Evolutionary conservation across 2,888 invertebrate genomes (phyloP), one percentile per base, ranked within the genome.

Genomic region (Agrotis segetum): DNA sequence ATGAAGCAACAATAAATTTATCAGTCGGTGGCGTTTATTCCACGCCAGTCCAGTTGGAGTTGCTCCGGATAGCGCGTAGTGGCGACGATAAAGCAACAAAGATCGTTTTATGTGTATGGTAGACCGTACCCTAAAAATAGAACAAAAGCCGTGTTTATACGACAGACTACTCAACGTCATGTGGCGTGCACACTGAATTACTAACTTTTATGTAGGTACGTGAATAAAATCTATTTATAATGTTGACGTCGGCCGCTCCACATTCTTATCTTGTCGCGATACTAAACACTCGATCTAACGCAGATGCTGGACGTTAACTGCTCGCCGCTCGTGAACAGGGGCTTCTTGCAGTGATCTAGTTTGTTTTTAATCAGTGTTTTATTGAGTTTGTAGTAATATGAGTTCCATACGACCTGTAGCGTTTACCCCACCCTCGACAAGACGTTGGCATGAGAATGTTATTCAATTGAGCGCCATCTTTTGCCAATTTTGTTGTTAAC

Each of bases 161-260:
- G 88, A 90, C 89, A 91, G 90, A 91, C 90, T 88, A 83, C 74
- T 81, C 76, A 84, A 85, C 89, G 89, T 88, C 90, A 89, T 90
- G 87, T 89, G 91, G 88, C 88, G 85, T 88, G 88, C 91, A 89
- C 88, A 85, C 89, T 88, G 88, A 91, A 92, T 92, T 90, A 91
- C 89, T 88, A 86, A 89, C 87, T 90, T 92, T 91, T 90, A 90
- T 90, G 88, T n/a, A n/a, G n/a, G n/a, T 92, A 89, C 86, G 91
- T 92, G 93, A 93, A 94, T 94, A 92, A 93, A 93, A 89, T 93
- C 95, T 95, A 96, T 95, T 95, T 95, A 94, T 96, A 95, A 92
- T 88, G 93, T 92, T 95, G 95, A 95, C 94, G 94, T 88, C 88
- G 89, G 76, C 78, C 91, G 94, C 88, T 92, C 94, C 86, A 95